Percentiles rank a stretch among this genome's conserved stretches.
These are phyloP conservation scores for Steinernema carpocapsae DNA, from an alignment of 2,888 invertebrate genomes.

Conservation along the genomic window DNA sequence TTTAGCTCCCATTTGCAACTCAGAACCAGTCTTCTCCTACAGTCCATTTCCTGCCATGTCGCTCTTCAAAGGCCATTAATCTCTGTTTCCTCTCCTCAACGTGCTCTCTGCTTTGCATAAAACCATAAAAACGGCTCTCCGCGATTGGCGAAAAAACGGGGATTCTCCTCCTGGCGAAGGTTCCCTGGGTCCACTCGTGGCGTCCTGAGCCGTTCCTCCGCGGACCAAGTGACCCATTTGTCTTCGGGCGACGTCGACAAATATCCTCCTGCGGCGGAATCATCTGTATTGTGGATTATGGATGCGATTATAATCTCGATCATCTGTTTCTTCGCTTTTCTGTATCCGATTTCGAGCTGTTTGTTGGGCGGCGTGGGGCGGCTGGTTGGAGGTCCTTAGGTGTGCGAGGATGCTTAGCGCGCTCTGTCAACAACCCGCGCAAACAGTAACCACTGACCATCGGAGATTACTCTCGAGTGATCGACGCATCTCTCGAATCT, in stretches of 20 bases:
- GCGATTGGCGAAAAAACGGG: too few species aligned
- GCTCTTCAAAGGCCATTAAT: too few species aligned
- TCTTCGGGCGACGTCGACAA: neutral
- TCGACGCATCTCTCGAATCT: conserved; percentile 22
- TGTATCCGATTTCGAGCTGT: conserved; percentile 11
- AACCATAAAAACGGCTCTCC: neutral
- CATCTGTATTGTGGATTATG: neutral
- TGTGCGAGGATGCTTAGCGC: conserved; percentile 18
- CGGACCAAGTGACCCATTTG: conserved; percentile 27
- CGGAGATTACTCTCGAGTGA: conserved; percentile 29
- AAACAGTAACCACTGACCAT: conserved; percentile 26
- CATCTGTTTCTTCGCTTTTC: neutral
- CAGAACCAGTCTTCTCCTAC: too few species aligned
- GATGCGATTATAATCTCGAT: neutral
- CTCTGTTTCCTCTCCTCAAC: neutral
- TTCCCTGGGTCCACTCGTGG: too few species aligned
- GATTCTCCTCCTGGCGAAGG: too few species aligned
- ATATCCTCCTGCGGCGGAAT: neutral
- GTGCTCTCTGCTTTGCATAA: neutral
- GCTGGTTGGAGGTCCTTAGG: conserved; percentile 20
- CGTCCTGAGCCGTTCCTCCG: too few species aligned
- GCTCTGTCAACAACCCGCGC: conserved; percentile 13
- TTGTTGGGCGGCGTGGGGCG: neutral
- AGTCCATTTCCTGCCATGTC: too few species aligned
- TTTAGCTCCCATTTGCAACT: too few species aligned